Base-by-base conservation (phyloP, 2,888 invertebrate genomes). In the Sesamia inferens region DNA sequence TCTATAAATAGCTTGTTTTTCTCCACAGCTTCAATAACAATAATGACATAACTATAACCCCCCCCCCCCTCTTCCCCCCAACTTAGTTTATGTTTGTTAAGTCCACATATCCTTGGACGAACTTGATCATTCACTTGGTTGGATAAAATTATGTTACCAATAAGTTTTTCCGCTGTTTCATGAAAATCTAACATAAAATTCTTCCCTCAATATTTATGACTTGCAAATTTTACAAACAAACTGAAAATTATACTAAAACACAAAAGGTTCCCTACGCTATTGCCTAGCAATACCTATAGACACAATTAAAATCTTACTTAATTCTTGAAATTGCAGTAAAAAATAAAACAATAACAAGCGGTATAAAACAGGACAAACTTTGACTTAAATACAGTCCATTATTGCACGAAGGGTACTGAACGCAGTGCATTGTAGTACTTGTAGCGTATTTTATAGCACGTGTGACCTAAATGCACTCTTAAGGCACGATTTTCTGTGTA, bases 11-110 rank as follows among this genome's bases (percentile, higher is more conserved):
- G 19, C 58, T 70, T 76, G 55, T 79, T 76, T 76, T 59, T 22
- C 48, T 67, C 24, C n/a, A 31, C 31, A 7, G 10, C 39, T 44
- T 48, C 65, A 68, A 79, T 64, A 81, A 64, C 24, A 70, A 74
- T 31, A 58, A 42, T 51, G 24, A 48, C 19, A 47, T 63, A 58
- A 62, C 44, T 58, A 42, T 13, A 42, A 11, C 13, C 22, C 19
- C 8, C 57, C 42, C 13, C 5, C 13, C 11, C 7, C 14, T 8
- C 31, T 31, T 31, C 31, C 31, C 16, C 13, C 6, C 3, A 39
- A 58, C 39, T 55, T 44, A 10, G 48, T 39, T 31, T 31, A 44
- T 65, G 48, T 61, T 78, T 65, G 61, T 44, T 71, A 31, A 67
- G 42, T 63, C 39, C n/a, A 31, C 24, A 44, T 58, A 31, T 5